Conservation (phyloP, 2,797 vertebrate species). For the Gobionotothen gibberifrons region DNA sequence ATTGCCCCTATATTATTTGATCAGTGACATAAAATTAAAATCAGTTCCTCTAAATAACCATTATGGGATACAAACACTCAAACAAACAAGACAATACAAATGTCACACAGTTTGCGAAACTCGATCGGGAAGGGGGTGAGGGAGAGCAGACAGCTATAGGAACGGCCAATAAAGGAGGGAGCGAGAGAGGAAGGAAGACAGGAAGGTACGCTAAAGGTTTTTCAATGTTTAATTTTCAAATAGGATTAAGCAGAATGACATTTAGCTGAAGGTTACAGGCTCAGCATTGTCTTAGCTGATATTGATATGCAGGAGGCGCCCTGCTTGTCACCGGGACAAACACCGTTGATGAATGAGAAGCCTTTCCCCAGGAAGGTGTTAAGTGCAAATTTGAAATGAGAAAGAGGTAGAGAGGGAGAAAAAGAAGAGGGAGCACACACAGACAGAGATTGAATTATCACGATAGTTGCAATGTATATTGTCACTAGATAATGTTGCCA, state of each 20-base stretch:
- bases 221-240: constrained; percentile 93
- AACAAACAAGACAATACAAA: constrained; percentile 84
- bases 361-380: constrained; percentile 88
- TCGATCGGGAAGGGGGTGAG: constrained; percentile 48
- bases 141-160: constrained; percentile 46
- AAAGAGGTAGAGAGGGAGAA: constrained; percentile 56
- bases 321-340: constrained; percentile 89
- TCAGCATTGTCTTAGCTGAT: constrained; percentile 89
- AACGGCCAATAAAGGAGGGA: constrained; percentile 71
- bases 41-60: constrained; percentile 60
- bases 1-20: constrained; percentile 49
- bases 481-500: constrained; percentile 76
- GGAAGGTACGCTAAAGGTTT: constrained; percentile 86
- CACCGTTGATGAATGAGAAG: constrained; percentile 90
- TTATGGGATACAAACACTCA: constrained; percentile 64
- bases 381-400: constrained; percentile 89
- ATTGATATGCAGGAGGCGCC: constrained; percentile 90
- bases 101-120: constrained; percentile 78
- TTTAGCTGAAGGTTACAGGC: constrained; percentile 91
- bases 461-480: constrained; percentile 74
- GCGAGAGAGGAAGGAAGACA: constrained; percentile 75
- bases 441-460: constrained; percentile 74
- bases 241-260: constrained; percentile 93
- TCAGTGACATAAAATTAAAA: constrained; percentile 63
- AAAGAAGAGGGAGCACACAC: constrained; percentile 44